A percentile compares a stretch with the other conserved stretches of the same genome.
These are phyloP conservation scores for Eristalis intricaria DNA, from an alignment of 2,888 invertebrate species.

Conservation along the genomic window DNA sequence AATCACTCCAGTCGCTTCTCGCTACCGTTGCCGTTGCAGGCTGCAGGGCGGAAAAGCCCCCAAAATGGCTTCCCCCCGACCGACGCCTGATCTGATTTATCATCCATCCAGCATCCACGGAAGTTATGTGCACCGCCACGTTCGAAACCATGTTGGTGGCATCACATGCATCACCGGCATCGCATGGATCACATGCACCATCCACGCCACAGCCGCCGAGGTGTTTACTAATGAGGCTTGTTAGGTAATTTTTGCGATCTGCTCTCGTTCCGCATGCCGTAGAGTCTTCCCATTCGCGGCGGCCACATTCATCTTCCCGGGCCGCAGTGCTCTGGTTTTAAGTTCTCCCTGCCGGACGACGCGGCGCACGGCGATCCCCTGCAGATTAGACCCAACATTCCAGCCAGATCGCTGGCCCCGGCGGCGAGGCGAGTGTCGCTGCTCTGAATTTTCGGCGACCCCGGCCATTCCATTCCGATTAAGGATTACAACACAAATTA, in stretches of 20 bases:
- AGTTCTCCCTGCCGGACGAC: background rate
- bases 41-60: conserved; percentile 46
- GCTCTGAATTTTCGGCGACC: conserved; percentile 37
- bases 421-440: conserved; percentile 6
- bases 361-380: conserved; percentile 17
- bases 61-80: conserved; percentile 34
- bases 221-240: conserved; percentile 71
- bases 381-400: conserved; percentile 35
- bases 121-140: conserved; percentile 57
- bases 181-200: conserved; percentile 43
- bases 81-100: conserved; percentile 55
- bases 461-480: conserved; percentile 29
- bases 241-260: conserved; percentile 53
- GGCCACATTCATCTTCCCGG: conserved; percentile 30
- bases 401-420: conserved; percentile 21
- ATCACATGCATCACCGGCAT: conserved; percentile 30
- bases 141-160: conserved; percentile 66
- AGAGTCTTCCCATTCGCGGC: conserved; percentile 1
- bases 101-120: conserved; percentile 60
- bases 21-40: conserved; percentile 20
- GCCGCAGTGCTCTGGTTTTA: conserved; percentile 51
- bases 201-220: conserved; percentile 33
- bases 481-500: conserved; percentile 47
- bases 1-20: conserved; percentile 49
- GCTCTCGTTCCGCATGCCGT: conserved; percentile 69